Evolutionary conservation across 2,113 vertebrate species (phyloP).

Genomic region (Struthidea cinerea): DNA sequence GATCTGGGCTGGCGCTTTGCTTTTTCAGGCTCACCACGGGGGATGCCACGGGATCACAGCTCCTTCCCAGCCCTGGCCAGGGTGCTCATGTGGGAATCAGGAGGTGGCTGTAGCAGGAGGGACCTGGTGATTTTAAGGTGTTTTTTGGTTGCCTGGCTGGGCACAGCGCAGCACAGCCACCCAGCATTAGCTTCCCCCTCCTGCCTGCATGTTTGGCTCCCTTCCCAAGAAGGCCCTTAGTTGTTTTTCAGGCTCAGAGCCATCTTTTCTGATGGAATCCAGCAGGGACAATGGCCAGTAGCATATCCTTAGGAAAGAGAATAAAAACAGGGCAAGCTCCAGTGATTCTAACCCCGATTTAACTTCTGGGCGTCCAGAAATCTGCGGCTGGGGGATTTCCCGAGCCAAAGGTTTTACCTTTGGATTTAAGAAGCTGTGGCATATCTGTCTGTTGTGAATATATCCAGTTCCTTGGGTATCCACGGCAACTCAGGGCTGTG

Average conservation of each 20-base stretch:
- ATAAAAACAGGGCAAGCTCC: conserved; percentile 28
- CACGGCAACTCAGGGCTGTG: background rate
- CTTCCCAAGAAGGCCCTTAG: background rate
- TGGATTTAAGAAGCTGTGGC: background rate
- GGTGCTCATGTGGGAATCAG: rapidly evolving
- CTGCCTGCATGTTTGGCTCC: background rate
- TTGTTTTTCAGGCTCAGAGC: conserved; percentile 23
- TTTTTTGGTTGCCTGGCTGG: background rate
- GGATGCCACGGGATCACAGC: background rate
- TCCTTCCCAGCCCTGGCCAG: background rate
- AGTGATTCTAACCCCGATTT: conserved; percentile 28
- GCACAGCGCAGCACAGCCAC: background rate
- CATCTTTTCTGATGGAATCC: background rate
- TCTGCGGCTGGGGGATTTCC: background rate
- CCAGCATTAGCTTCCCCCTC: background rate
- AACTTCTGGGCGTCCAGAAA: background rate
- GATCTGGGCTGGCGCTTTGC: background rate
- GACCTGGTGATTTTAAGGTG: background rate
- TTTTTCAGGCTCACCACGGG: background rate
- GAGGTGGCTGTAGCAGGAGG: background rate
- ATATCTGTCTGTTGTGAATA: background rate
- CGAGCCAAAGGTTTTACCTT: conserved; percentile 19
- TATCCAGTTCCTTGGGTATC: background rate
- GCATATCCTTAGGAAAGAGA: conserved; percentile 21
- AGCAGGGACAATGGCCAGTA: conserved; percentile 42